These are phyloP conservation scores for Rhyacichthys aspro DNA, from an alignment of 2,797 vertebrate species.

Conservation along the genomic window DNA sequence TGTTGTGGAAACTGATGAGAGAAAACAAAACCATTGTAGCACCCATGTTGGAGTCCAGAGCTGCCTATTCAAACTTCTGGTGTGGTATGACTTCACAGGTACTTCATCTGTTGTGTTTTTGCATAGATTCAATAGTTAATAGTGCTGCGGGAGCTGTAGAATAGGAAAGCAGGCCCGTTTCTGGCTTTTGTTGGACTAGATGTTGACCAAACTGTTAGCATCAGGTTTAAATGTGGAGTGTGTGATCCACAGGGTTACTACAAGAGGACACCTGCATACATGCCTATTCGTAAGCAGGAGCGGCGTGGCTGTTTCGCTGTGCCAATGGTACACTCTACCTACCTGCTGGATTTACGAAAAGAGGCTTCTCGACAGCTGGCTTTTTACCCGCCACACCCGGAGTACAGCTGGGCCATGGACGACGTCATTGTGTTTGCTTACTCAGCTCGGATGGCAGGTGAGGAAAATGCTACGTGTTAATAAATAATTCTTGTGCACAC, in stretches of 20 bases:
- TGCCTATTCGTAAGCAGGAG: slow-evolving; percentile 87
- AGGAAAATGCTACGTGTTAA: slow-evolving; percentile 4
- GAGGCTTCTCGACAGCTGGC: slow-evolving; percentile 80
- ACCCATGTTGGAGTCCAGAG: slow-evolving; percentile 91
- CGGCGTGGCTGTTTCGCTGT: slow-evolving; percentile 86
- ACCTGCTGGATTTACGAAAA: slow-evolving; percentile 87
- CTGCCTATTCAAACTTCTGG: slow-evolving; percentile 95
- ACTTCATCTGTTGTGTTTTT: background rate
- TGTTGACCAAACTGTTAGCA: too few species aligned
- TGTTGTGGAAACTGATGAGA: slow-evolving; percentile 82
- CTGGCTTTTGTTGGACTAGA: too few species aligned
- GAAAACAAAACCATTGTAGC: slow-evolving; percentile 91
- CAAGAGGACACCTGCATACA: slow-evolving; percentile 87
- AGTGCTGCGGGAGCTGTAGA: too few species aligned
- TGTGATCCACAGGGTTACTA: slow-evolving; percentile 86
- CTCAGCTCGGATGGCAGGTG: slow-evolving; percentile 86
- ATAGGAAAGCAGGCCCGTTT: too few species aligned
- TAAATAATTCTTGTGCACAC: too few species aligned
- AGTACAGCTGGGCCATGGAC: slow-evolving; percentile 90
- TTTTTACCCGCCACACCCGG: slow-evolving; percentile 86
- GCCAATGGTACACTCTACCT: slow-evolving; percentile 93
- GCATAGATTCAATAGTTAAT: background rate
- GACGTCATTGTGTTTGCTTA: slow-evolving; percentile 92
- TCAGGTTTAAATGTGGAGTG: too few species aligned
- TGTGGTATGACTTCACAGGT: slow-evolving; percentile 94